A percentile compares a stretch with the other conserved stretches of the same genome.
These are phyloP conservation scores for Phallusia fumigata DNA, from an alignment of 23 tunicate species.

Conservation along the genomic window DNA sequence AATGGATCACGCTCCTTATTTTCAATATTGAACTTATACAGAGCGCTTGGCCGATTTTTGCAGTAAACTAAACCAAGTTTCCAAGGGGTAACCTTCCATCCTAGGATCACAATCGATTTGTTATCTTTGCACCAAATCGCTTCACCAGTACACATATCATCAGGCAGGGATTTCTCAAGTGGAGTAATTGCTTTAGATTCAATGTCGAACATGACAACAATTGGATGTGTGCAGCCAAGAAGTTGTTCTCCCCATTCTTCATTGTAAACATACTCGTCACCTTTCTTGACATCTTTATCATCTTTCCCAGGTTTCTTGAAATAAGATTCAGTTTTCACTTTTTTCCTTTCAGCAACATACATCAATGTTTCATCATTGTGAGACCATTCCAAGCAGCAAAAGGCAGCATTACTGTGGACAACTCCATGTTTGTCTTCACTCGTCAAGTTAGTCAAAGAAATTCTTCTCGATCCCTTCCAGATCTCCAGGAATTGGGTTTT, in stretches of 20 bases:
- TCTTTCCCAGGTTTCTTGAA: conserved; percentile 26
- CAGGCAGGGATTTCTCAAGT: conserved; percentile 33
- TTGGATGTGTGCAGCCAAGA: conserved; percentile 42
- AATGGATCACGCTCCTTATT: conserved; percentile 13
- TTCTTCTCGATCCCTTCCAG: conserved; percentile 50
- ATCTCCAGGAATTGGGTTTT: conserved; percentile 65
- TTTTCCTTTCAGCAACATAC: conserved; percentile 74
- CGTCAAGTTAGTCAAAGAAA: conserved; percentile 36
- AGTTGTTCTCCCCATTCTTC: conserved; percentile 93
- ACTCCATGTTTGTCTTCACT: conserved; percentile 68
- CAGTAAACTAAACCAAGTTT: conserved; percentile 80
- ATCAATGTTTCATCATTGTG: conserved; percentile 41
- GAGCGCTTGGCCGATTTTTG: conserved; percentile 51
- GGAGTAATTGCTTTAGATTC: conserved; percentile 16
- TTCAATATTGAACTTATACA: conserved; percentile 34
- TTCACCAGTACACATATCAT: conserved; percentile 35
- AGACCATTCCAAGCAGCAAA: conserved; percentile 86
- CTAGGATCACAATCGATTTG: conserved; percentile 40
- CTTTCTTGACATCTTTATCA: conserved; percentile 25
- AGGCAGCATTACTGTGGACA: conserved; percentile 53
- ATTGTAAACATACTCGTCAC: conserved; percentile 42
- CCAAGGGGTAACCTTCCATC: conserved; percentile 65
- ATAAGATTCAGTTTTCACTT: conserved; percentile 25
- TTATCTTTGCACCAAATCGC: conserved; percentile 62
- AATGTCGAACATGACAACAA: conserved; percentile 62